Percentiles rank a stretch among this genome's conserved stretches.
Conservation (phyloP, 2,113 vertebrate species). For the Heloderma charlesbogerti region DNA sequence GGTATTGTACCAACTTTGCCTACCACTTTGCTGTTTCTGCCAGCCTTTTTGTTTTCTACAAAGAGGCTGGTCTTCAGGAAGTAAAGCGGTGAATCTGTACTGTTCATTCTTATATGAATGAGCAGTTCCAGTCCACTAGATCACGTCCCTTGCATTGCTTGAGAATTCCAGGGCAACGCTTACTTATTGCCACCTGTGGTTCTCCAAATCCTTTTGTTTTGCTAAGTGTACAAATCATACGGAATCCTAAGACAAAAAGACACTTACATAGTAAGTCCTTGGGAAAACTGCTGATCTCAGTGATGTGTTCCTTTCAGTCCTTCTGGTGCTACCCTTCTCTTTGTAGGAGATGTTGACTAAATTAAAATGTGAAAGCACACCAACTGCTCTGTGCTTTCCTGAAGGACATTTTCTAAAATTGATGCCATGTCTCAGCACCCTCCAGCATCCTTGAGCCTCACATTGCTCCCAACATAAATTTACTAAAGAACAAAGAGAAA, state of each 20-base stretch:
- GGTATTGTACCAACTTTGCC: neutral
- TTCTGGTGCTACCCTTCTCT: slow-evolving; percentile 10
- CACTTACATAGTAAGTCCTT: neutral
- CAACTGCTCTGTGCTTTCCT: slow-evolving; percentile 11
- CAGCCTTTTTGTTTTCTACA: neutral
- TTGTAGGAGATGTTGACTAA: neutral
- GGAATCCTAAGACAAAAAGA: neutral
- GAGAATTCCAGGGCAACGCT: neutral
- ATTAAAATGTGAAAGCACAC: slow-evolving; percentile 18
- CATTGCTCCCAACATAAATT: slow-evolving; percentile 28
- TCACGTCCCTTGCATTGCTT: neutral
- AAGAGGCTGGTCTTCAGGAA: neutral
- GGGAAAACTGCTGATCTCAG: neutral
- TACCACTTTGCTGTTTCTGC: neutral
- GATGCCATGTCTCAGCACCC: slow-evolving; percentile 27
- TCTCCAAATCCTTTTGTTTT: neutral
- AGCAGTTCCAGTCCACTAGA: neutral
- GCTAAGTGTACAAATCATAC: neutral
- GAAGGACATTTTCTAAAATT: slow-evolving; percentile 42
- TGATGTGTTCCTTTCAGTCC: neutral
- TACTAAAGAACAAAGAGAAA: slow-evolving; percentile 13
- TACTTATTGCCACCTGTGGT: neutral
- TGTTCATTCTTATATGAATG: neutral
- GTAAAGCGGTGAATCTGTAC: neutral
- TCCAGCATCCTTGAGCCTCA: slow-evolving; percentile 21